Percentiles rank a stretch among this genome's conserved stretches.
phyloP scores from a whole-genome alignment of 2,888 invertebrate species.

The Drosophila cyrtoloma region DNA sequence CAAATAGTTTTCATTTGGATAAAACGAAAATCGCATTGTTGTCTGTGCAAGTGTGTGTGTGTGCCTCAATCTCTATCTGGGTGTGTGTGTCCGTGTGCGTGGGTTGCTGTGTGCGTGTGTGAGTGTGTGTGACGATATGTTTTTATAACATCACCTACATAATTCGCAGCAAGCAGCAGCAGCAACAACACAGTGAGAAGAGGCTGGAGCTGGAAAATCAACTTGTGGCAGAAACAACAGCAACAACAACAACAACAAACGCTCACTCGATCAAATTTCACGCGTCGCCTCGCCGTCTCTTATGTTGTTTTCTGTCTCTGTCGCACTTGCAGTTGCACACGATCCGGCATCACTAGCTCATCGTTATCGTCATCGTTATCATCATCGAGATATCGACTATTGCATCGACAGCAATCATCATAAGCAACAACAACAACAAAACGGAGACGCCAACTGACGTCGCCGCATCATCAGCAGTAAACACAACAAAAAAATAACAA shows the following conservation, averaged over 20 bases:
- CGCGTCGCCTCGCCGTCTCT: conserved; percentile 65
- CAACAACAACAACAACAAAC: conserved; percentile 40
- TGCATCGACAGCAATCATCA: conserved; percentile 29
- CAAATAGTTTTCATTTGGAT: conserved; percentile 54
- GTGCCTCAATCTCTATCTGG: conserved; percentile 12
- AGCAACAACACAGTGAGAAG: conserved; percentile 32
- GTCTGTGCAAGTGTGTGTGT: conserved; percentile 12
- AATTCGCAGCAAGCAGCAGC: conserved; percentile 39
- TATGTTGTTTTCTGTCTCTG: conserved; percentile 40
- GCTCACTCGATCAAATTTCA: conserved; percentile 48
- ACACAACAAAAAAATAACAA: conserved; percentile 24
- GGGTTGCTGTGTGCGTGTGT: conserved; percentile 5
- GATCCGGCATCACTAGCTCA: conserved; percentile 41
- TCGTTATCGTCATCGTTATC: conserved; percentile 39
- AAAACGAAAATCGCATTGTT: conserved; percentile 42
- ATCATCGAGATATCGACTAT: conserved; percentile 30
- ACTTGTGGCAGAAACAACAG: conserved; percentile 27
- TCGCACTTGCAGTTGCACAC: conserved; percentile 43
- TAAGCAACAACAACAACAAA: conserved; percentile 13
- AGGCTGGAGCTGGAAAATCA: conserved; percentile 42
- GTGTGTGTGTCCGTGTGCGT: conserved; percentile 11
- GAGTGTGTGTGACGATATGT: conserved; percentile 34
- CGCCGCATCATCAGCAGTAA: conserved; percentile 24
- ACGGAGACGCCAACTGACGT: conserved; percentile 32
- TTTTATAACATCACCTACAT: conserved; percentile 51